phyloP scores from a whole-genome alignment of 2,888 invertebrate species.

The Agrilus mali region DNA sequence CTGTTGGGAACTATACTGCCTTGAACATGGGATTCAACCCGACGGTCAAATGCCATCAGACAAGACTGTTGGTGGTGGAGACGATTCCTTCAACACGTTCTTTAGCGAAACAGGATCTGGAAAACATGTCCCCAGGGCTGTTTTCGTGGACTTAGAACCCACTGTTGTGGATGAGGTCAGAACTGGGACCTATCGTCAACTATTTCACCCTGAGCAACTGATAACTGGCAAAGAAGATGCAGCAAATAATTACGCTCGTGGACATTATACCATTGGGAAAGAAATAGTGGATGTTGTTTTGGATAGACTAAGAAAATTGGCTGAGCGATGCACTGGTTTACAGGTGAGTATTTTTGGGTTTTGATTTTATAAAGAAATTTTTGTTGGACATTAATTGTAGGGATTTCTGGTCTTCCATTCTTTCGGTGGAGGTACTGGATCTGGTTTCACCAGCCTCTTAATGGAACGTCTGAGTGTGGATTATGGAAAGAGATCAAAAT shows the following conservation, averaged over 20 bases:
- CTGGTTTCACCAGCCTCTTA: constrained; percentile 82
- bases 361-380: neutral
- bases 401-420: constrained; percentile 91
- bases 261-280: constrained; percentile 88
- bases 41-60: constrained; percentile 82
- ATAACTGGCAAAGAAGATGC: constrained; percentile 90
- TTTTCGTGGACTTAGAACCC: constrained; percentile 86
- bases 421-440: constrained; percentile 83
- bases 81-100: constrained; percentile 68
- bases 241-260: constrained; percentile 87
- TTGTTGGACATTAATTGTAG: constrained; percentile 29
- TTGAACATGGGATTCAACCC: constrained; percentile 69
- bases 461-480: constrained; percentile 88
- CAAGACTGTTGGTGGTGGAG: constrained; percentile 58
- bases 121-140: constrained; percentile 79
- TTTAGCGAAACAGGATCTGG: constrained; percentile 65
- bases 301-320: constrained; percentile 68
- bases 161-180: constrained; percentile 68
- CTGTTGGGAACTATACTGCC: constrained; percentile 77
- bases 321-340: constrained; percentile 76
- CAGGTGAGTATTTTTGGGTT: constrained; percentile 37
- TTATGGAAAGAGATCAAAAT: constrained; percentile 87
- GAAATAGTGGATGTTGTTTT: constrained; percentile 78
- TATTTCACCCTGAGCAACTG: constrained; percentile 86
- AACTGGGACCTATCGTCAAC: constrained; percentile 67